Percentiles rank a stretch among this genome's conserved stretches.
These are phyloP conservation scores for Lasiurus cinereus DNA, from an alignment of 2,113 vertebrate species.

Conservation along the genomic window DNA sequence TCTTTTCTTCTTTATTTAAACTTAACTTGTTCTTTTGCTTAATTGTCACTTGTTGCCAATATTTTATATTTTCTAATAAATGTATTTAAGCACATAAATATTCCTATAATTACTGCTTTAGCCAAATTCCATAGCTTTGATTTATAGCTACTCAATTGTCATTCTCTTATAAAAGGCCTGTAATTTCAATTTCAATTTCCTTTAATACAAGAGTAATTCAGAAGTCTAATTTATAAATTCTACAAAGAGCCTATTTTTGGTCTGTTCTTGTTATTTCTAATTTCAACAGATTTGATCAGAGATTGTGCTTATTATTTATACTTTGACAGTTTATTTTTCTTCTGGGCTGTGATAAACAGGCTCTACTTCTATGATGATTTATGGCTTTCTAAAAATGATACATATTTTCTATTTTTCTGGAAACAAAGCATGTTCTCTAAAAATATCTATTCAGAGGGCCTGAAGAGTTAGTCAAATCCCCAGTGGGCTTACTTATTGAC, in stretches of 20 bases:
- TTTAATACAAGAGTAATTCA: slow-evolving; percentile 20
- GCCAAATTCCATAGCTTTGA: background rate
- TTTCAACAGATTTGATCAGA: slow-evolving; percentile 14
- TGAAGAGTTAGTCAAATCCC: background rate
- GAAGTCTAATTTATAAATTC: slow-evolving; percentile 56
- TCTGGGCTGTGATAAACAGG: background rate
- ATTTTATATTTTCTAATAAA: slow-evolving; percentile 60
- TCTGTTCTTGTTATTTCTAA: background rate
- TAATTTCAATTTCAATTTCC: slow-evolving; percentile 50
- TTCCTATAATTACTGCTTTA: slow-evolving; percentile 26
- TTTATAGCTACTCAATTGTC: slow-evolving; percentile 17
- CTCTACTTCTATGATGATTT: background rate
- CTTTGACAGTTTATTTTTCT: slow-evolving; percentile 41
- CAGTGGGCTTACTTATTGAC: background rate
- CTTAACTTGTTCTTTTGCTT: background rate
- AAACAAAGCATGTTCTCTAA: slow-evolving; percentile 13
- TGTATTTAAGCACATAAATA: slow-evolving; percentile 41
- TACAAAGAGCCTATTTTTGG: slow-evolving; percentile 42
- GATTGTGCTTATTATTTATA: background rate
- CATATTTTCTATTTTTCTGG: slow-evolving; percentile 32
- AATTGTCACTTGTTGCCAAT: background rate
- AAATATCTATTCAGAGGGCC: background rate
- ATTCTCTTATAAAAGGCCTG: slow-evolving; percentile 47
- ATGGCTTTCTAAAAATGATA: background rate
- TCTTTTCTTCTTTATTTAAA: slow-evolving; percentile 16